Percentiles rank a stretch among this genome's conserved stretches.
Conservation (phyloP, 2,113 vertebrate species). For the Dunckerocampus dactyliophorus region DNA sequence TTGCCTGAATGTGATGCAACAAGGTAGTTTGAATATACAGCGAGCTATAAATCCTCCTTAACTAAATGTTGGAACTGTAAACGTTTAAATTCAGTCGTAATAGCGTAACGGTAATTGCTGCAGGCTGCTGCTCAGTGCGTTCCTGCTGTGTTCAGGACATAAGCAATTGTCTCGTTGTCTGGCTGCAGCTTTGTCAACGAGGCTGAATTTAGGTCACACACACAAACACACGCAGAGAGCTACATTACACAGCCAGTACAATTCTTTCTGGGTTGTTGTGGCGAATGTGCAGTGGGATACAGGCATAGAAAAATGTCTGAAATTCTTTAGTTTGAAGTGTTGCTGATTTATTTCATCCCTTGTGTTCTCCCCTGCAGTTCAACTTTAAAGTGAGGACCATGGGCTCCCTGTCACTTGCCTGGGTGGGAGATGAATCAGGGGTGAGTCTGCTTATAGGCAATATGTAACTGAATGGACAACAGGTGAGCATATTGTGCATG, state of each 20-base stretch:
- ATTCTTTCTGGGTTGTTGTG: constrained; percentile 19
- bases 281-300: background rate
- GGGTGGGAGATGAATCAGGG: constrained; percentile 86
- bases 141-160: constrained; percentile 20
- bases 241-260: constrained; percentile 38
- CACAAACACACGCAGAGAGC: constrained; percentile 47
- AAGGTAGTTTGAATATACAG: background rate
- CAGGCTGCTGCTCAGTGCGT: constrained; percentile 2
- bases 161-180: constrained; percentile 43
- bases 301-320: background rate
- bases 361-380: constrained; percentile 60
- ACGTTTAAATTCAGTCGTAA: background rate
- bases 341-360: background rate
- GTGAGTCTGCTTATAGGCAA: constrained; percentile 67
- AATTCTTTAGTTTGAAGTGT: too few species aligned
- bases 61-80: background rate
- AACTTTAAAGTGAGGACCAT: constrained; percentile 77
- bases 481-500: too few species aligned
- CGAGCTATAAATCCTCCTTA: background rate
- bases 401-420: constrained; percentile 82
- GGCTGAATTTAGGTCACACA: constrained; percentile 66
- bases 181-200: constrained; percentile 40
- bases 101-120: background rate
- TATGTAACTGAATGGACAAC: background rate
- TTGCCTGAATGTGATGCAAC: constrained; percentile 5